Base-by-base conservation (phyloP, 1,140 invertebrate species). In the Cephus cinctus region DNA sequence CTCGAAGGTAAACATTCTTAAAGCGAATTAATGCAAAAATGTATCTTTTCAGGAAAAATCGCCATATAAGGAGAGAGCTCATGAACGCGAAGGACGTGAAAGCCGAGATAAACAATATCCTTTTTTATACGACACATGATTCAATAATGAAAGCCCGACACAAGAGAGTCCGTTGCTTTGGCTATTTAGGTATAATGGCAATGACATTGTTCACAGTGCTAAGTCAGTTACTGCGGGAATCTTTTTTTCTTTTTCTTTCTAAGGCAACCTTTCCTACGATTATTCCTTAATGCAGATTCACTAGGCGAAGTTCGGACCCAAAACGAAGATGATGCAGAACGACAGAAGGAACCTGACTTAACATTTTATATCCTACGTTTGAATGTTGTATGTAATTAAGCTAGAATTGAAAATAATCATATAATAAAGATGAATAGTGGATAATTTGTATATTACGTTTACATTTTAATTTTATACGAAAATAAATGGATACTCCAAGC, bases 101-200 rank as follows among this genome's bases (percentile, higher is more conserved):
- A 76, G 78, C 43, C 76, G 86, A 65, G 86, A 88, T 51, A 88
- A 88, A 84, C 85, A 88, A 88, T 88, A 88, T 88, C 86, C 85
- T 87, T 87, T 86, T 84, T 8, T 9, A 18, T 36, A 48, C 58
- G 60, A 40, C n/a, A n/a, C n/a, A n/a, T n/a, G n/a, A n/a, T n/a
- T n/a, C n/a, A n/a, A n/a, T n/a, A n/a, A n/a, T n/a, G n/a, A n/a
- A n/a, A n/a, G n/a, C n/a, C n/a, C n/a, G n/a, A n/a, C n/a, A n/a
- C n/a, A n/a, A n/a, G n/a, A n/a, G n/a, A 43, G 8, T 56, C 34
- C 27, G 19, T 43, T 21, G 9, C 2, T 14, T n/a, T n/a, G n/a
- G n/a, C n/a, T n/a, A n/a, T n/a, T n/a, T n/a, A n/a, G n/a, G n/a
- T n/a, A n/a, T n/a, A n/a, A n/a, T n/a, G n/a, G n/a, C n/a, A n/a